These are phyloP conservation scores for Lithophane semibrunnea DNA, from an alignment of 2,888 invertebrate genomes.

Conservation along the genomic window DNA sequence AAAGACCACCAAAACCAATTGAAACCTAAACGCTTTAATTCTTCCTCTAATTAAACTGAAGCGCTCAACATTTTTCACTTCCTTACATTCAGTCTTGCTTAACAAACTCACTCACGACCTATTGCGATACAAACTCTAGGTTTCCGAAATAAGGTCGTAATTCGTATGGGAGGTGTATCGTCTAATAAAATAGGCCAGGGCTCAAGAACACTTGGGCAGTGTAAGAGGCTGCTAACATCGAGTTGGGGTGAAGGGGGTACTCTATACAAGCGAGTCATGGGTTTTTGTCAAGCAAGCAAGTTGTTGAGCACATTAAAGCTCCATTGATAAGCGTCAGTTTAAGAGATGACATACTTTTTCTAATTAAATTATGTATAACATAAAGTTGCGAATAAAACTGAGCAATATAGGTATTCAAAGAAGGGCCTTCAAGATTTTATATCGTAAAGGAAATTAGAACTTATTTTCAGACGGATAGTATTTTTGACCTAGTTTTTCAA, in stretches of 20 bases:
- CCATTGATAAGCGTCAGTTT: conserved; percentile 44
- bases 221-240: conserved; percentile 73
- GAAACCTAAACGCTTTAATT: conserved; percentile 40
- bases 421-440: not conserved
- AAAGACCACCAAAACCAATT: conserved; percentile 19
- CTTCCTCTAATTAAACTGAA: conserved; percentile 62
- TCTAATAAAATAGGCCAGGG: conserved; percentile 79
- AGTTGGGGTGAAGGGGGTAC: conserved; percentile 71
- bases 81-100: conserved; percentile 39
- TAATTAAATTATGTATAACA: not conserved
- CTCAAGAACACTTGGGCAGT: conserved; percentile 68
- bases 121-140: conserved; percentile 59
- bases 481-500: not conserved
- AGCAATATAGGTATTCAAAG: not conserved
- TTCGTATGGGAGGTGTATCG: conserved; percentile 50
- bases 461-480: too few species aligned
- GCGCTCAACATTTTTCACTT: conserved; percentile 59
- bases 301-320: conserved; percentile 56
- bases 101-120: conserved; percentile 29
- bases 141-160: conserved; percentile 59
- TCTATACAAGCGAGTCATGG: conserved; percentile 77
- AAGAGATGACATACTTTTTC: conserved; percentile 30
- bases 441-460: not conserved
- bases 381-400: not conserved
- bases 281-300: conserved; percentile 70